Evolutionary conservation across 53 echinoderm and acorn worm genomes (phyloP).

Genomic region (Zoroaster sp.): DNA sequence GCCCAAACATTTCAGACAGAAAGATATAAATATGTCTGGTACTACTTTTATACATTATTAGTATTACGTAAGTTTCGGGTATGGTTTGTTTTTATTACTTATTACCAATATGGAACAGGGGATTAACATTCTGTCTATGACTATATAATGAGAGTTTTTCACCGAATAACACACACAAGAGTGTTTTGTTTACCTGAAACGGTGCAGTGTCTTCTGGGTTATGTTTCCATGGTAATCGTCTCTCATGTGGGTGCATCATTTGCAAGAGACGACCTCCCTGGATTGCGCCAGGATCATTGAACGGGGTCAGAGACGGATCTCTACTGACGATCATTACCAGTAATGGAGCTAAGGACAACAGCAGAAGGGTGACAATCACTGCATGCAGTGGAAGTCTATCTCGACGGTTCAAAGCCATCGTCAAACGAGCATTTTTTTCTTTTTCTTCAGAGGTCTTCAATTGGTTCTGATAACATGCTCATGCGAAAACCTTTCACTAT

Average conservation of each 20-base stretch:
- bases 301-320: slow-evolving; percentile 20
- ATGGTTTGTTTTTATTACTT: no score
- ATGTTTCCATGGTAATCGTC: slow-evolving; percentile 23
- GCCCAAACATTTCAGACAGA: no score
- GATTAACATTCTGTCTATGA: no score
- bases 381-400: not conserved
- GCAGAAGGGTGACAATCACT: slow-evolving; percentile 7
- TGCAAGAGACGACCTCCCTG: slow-evolving; percentile 11
- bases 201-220: not conserved
- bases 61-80: no score
- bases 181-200: not conserved
- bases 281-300: slow-evolving; percentile 25
- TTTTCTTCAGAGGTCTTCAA: no score
- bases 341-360: slow-evolving; percentile 27
- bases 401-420: slow-evolving; percentile 1
- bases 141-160: not conserved
- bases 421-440: no score
- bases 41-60: no score
- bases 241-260: not conserved
- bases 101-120: no score
- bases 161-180: no score
- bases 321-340: slow-evolving; percentile 20
- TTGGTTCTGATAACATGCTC: no score
- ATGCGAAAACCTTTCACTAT: no score
- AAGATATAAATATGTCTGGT: no score